Conservation (phyloP, 2,888 invertebrate species). For the Tachina lurida region DNA sequence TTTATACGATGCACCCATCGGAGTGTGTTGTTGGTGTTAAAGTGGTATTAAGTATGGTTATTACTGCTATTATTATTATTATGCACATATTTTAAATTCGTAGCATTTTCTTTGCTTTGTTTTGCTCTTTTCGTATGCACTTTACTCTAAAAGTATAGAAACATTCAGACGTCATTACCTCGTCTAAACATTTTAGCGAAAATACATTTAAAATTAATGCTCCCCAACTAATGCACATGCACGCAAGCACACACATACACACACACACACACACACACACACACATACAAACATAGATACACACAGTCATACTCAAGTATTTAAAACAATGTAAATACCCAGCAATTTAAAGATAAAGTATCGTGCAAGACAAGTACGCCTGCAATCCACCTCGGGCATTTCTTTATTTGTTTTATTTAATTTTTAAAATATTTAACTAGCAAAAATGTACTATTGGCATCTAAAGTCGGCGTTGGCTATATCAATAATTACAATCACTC, state of each 20-base stretch:
- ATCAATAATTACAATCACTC: no score
- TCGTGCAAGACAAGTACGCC: no score
- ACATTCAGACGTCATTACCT: slow-evolving; percentile 46
- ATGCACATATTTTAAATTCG: slow-evolving; percentile 27
- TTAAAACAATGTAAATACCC: no score
- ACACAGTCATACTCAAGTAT: no score
- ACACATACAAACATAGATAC: background rate
- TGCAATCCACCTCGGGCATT: no score
- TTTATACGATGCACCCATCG: slow-evolving; percentile 1
- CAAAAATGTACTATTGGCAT: no score
- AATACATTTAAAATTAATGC: slow-evolving; percentile 2
- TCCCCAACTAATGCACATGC: background rate
- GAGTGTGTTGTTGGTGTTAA: slow-evolving; percentile 25
- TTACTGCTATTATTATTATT: slow-evolving; percentile 7
- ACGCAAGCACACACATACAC: background rate
- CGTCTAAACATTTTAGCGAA: slow-evolving; percentile 2
- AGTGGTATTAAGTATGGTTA: background rate
- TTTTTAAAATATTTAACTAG: no score
- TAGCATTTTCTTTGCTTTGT: slow-evolving; percentile 23
- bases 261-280: background rate
- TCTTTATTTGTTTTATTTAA: no score
- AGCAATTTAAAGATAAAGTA: no score
- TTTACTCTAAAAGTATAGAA: slow-evolving; percentile 35
- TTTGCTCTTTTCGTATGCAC: slow-evolving; percentile 11
- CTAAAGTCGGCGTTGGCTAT: no score